Evolutionary conservation across 2,113 vertebrate genomes (phyloP).

Genomic region (Protomyctophum bolini): DNA sequence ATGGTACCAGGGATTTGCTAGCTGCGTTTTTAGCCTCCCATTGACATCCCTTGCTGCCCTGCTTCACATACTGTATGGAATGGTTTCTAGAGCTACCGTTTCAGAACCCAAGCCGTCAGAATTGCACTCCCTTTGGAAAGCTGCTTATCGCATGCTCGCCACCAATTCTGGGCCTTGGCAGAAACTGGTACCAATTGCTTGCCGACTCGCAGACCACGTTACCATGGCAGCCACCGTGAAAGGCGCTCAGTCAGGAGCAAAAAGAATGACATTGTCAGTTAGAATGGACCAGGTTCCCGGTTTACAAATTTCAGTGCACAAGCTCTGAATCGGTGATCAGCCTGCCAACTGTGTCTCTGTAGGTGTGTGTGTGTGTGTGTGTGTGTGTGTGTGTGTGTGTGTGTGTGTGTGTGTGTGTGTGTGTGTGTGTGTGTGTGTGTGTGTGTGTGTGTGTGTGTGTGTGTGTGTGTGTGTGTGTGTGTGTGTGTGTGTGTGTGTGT

Average conservation of each 20-base stretch:
- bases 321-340: conserved; percentile 51
- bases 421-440: background rate
- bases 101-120: conserved; percentile 52
- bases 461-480: background rate
- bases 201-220: conserved; percentile 80
- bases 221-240: conserved; percentile 83
- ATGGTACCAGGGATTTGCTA: conserved; percentile 52
- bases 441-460: conserved; percentile 23
- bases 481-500: no score
- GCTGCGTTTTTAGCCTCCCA: conserved; percentile 23
- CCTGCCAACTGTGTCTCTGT: conserved; percentile 35
- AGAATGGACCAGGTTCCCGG: conserved; percentile 71
- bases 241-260: conserved; percentile 76
- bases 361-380: background rate
- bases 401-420: no score
- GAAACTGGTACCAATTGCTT: conserved; percentile 81
- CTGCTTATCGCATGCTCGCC: conserved; percentile 72
- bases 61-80: conserved; percentile 54
- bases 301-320: conserved; percentile 65
- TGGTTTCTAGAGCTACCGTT: conserved; percentile 35
- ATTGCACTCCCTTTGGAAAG: conserved; percentile 26
- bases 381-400: no score
- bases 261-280: conserved; percentile 78
- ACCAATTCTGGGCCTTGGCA: conserved; percentile 76
- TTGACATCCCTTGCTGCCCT: conserved; percentile 42